A percentile compares a stretch with the other conserved stretches of the same genome.
Conservation (phyloP, 2,113 vertebrate species). For the Cephalopterus ornatus region DNA sequence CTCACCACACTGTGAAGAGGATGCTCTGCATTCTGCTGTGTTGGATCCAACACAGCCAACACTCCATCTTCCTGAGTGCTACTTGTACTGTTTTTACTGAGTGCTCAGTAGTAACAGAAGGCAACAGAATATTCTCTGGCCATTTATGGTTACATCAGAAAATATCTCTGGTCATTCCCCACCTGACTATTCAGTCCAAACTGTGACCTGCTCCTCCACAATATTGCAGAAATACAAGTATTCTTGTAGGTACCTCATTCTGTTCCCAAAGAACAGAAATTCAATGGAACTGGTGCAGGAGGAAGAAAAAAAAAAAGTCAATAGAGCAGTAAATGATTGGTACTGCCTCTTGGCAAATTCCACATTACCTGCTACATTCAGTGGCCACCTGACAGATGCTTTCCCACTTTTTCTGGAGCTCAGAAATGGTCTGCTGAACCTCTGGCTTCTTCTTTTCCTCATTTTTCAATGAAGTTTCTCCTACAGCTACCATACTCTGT, state of each 20-base stretch:
- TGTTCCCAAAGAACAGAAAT: not conserved
- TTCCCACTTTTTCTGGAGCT: constrained; percentile 70
- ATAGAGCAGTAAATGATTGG: not conserved
- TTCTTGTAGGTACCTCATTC: not conserved
- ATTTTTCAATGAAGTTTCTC: constrained; percentile 11
- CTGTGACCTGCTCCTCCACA: not conserved
- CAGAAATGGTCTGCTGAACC: constrained; percentile 47
- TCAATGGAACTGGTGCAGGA: not conserved
- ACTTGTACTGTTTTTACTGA: not conserved
- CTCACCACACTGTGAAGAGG: not conserved
- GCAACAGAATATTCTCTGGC: not conserved
- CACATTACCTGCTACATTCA: constrained; percentile 65
- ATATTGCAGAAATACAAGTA: not conserved
- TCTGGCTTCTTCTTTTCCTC: not conserved
- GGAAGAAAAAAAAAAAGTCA: not conserved
- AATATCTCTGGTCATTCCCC: not conserved
- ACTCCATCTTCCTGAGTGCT: rapidly evolving
- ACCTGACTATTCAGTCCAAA: not conserved
- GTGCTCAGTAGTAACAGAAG: not conserved
- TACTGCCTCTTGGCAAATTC: not conserved
- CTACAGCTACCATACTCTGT: constrained; percentile 38
- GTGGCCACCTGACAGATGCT: constrained; percentile 38
- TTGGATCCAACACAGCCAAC: not conserved
- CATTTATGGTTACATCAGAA: not conserved
- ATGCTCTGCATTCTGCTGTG: not conserved